phyloP scores from a whole-genome alignment of 30 jellyfish, hydroid and myxozoan species.

The Turritopsis dohrnii region DNA sequence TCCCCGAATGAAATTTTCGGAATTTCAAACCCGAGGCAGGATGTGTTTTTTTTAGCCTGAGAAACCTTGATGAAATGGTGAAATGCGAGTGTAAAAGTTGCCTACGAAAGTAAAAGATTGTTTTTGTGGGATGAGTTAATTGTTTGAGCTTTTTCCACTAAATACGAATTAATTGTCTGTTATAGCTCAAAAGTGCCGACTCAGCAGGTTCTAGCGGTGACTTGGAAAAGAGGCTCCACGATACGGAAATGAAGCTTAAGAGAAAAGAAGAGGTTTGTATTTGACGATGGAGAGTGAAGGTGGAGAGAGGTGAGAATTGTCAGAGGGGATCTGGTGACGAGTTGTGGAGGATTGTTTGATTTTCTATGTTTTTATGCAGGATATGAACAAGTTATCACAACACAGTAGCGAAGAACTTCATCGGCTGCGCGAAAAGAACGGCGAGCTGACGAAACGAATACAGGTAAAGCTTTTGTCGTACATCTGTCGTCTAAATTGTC shows the following conservation, averaged over 20 bases:
- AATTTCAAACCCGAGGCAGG: not conserved
- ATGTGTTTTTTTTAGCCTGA: no score
- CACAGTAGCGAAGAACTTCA: constrained; percentile 44
- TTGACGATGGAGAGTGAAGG: not conserved
- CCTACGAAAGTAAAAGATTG: no score
- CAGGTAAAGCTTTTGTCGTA: constrained; percentile 39
- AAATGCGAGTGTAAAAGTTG: not conserved
- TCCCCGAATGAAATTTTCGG: not conserved
- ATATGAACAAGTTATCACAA: constrained; percentile 34
- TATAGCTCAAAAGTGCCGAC: constrained; percentile 22
- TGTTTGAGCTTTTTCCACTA: not conserved
- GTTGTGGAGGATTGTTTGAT: not conserved
- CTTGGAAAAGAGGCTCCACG: constrained; percentile 45
- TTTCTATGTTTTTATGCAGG: constrained; percentile 15
- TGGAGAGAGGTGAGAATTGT: not conserved
- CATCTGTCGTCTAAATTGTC: not conserved
- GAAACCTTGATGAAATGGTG: no score
- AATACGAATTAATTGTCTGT: not conserved
- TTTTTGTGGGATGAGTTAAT: no score
- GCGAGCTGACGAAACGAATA: constrained; percentile 46
- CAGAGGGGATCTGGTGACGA: no score
- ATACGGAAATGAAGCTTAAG: constrained; percentile 37
- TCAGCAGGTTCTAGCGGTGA: constrained; percentile 43
- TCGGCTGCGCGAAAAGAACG: constrained; percentile 54
- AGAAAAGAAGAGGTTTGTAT: constrained; percentile 62